Evolutionary conservation across 1,140 invertebrate genomes (phyloP).

Genomic region (Diplogasteroides magnus): DNA sequence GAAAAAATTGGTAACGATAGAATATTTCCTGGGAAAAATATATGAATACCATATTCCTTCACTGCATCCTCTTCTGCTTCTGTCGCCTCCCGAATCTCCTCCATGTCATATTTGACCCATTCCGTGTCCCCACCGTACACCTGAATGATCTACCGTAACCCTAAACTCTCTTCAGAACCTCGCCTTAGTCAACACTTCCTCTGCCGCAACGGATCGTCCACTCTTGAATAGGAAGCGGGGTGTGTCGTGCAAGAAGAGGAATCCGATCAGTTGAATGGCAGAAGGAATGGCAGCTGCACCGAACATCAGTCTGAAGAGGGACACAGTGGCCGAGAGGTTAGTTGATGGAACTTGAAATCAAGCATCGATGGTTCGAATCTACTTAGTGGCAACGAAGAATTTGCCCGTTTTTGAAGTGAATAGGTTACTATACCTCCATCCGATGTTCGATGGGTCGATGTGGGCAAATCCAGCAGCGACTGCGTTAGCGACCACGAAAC

Average conservation of each 20-base stretch:
- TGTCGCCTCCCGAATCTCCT: conserved; percentile 47
- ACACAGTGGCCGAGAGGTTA: neutral
- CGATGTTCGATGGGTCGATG: conserved; percentile 55
- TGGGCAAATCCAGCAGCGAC: conserved; percentile 62
- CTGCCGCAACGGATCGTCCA: neutral
- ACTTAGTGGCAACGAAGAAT: neutral
- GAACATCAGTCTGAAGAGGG: conserved; percentile 61
- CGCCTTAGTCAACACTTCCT: neutral
- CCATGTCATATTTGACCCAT: conserved; percentile 46
- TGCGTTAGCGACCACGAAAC: conserved; percentile 62
- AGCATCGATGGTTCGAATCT: neutral
- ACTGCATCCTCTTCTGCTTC: conserved; percentile 29
- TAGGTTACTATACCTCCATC: conserved; percentile 56
- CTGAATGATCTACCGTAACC: conserved; percentile 2
- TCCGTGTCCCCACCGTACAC: conserved; percentile 48
- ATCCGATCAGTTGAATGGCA: conserved; percentile 42
- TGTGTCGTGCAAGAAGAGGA: neutral
- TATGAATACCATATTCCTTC: conserved; percentile 11
- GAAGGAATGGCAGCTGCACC: conserved; percentile 63
- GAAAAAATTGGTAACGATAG: neutral
- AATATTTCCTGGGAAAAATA: neutral
- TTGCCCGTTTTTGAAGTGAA: neutral
- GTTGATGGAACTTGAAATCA: neutral
- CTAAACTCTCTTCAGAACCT: neutral
- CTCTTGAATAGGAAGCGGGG: neutral